These are phyloP conservation scores for Brachyrhaphis roseni DNA, from an alignment of 2,797 vertebrate species.

Conservation along the genomic window DNA sequence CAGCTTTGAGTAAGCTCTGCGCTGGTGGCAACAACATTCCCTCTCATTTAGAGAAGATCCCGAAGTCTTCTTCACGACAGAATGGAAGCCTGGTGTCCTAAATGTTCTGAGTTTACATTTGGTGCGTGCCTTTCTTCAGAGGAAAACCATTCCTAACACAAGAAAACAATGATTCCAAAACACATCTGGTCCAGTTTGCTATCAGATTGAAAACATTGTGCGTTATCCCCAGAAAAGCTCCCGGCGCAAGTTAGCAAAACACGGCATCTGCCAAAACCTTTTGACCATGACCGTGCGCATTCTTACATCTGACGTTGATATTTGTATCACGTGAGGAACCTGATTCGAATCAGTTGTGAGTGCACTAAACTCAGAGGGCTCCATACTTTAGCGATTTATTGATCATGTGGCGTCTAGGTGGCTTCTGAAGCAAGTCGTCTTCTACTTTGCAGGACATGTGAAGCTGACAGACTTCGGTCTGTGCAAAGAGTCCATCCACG, in stretches of 20 bases:
- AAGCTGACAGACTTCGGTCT: constrained; percentile 95
- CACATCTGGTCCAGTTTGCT: neutral
- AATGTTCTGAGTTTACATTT: neutral
- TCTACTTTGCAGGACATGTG: constrained; percentile 86
- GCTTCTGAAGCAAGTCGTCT: neutral
- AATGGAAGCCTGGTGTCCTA: neutral
- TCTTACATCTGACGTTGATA: neutral
- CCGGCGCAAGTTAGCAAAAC: neutral
- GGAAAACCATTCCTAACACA: neutral
- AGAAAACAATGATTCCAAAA: neutral
- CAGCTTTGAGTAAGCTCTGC: neutral
- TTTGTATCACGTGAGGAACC: neutral
- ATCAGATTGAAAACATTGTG: neutral
- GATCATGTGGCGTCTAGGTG: neutral
- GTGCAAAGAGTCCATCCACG: constrained; percentile 97
- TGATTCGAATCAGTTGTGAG: neutral
- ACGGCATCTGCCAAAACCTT: neutral
- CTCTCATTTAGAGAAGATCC: neutral
- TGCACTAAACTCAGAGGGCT: neutral
- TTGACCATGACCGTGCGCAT: neutral
- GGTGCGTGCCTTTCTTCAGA: neutral
- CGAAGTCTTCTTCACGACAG: neutral
- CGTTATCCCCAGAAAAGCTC: neutral
- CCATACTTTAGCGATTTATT: neutral
- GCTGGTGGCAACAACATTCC: neutral